Percentiles rank a stretch among this genome's conserved stretches.
Conservation (phyloP, 2,113 vertebrate species). For the Nothoprocta pentlandii region DNA sequence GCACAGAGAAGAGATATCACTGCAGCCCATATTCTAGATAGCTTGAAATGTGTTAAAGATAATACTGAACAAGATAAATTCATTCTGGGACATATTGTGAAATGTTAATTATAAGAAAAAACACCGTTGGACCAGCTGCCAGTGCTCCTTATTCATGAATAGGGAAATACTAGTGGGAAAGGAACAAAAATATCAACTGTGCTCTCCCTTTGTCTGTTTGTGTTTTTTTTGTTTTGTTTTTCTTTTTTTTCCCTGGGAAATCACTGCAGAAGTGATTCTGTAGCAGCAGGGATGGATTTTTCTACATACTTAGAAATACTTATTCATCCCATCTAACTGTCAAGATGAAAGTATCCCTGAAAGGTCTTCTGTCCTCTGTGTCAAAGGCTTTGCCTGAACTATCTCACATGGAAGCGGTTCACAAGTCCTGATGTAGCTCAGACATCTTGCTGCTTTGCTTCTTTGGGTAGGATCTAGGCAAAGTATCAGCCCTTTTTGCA, state of each 20-base stretch:
- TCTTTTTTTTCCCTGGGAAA: neutral
- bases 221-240: too few relatives aligned
- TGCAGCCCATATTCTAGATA: neutral
- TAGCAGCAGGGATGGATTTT: neutral
- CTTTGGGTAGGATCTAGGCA: neutral
- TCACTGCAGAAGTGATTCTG: neutral
- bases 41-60: neutral
- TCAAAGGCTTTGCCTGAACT: neutral
- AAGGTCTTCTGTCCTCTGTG: neutral
- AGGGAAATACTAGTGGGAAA: neutral
- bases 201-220: neutral
- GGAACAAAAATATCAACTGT: neutral
- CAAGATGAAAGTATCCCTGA: neutral
- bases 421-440: neutral
- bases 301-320: neutral
- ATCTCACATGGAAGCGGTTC: neutral
- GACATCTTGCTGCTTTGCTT: neutral
- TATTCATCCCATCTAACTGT: neutral
- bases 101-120: constrained; percentile 29
- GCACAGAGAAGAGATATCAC: neutral
- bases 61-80: neutral
- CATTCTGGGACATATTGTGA: neutral
- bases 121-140: neutral
- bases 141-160: neutral
- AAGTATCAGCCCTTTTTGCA: neutral